Conservation (phyloP, 92 coral and sea anemone species). For the Paramuricea clavata region DNA sequence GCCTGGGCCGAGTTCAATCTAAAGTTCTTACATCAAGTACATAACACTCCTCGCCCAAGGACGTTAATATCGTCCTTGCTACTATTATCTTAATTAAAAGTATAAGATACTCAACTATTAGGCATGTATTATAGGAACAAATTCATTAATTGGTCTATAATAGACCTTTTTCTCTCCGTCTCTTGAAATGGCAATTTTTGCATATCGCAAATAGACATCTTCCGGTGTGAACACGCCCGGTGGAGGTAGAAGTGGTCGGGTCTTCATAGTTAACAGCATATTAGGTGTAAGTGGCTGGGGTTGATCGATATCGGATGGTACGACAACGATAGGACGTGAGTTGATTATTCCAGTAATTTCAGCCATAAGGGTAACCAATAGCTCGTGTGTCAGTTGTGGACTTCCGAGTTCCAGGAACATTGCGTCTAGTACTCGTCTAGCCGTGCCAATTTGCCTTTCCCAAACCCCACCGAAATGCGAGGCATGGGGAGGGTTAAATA, state of each 20-base stretch:
- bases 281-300: constrained; percentile 6
- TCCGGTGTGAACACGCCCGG: constrained; percentile 21
- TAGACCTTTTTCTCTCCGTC: constrained; percentile 22
- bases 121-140: constrained; percentile 20
- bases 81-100: neutral
- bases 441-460: too few relatives aligned
- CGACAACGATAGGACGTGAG: constrained; percentile 8
- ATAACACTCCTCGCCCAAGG: constrained; percentile 6
- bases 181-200: constrained; percentile 5
- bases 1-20: neutral
- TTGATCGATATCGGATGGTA: constrained; percentile 17
- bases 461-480: too few relatives aligned
- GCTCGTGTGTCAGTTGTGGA: constrained; percentile 3
- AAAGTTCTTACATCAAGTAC: neutral
- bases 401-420: constrained; percentile 11
- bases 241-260: constrained; percentile 18
- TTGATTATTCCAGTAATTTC: constrained; percentile 13
- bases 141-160: neutral
- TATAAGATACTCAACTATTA: neutral
- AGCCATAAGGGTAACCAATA: constrained; percentile 16
- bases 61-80: constrained; percentile 12
- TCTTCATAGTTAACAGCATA: constrained; percentile 2
- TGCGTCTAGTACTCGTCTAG: too few relatives aligned
- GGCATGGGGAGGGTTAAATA: constrained; percentile 13
- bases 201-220: constrained; percentile 14